Conservation (phyloP, 2,797 vertebrate genomes). For the Cyprinodon diabolis region DNA sequence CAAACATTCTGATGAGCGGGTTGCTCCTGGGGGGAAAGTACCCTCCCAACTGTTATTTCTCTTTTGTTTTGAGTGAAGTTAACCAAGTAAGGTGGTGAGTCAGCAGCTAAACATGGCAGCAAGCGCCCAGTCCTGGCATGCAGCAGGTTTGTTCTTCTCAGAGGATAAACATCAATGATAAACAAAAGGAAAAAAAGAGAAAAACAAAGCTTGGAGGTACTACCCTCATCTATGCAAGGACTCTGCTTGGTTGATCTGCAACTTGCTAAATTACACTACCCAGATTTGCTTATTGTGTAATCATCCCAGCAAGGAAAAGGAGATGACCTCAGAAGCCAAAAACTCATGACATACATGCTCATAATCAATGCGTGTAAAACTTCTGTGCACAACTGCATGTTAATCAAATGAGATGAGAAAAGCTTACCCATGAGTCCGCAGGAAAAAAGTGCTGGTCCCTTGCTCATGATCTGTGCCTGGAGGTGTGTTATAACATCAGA, state of each 20-base stretch:
- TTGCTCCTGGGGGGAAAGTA: constrained; percentile 3
- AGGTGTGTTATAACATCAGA: constrained; percentile 86
- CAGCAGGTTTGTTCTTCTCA: constrained; percentile 55
- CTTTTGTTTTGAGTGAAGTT: constrained; percentile 31
- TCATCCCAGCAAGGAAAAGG: background rate
- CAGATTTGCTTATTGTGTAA: background rate
- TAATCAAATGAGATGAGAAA: background rate
- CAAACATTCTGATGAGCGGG: background rate
- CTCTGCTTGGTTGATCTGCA: constrained; percentile 12
- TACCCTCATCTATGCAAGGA: constrained; percentile 23
- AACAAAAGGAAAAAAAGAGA: constrained; percentile 48
- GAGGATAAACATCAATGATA: constrained; percentile 48
- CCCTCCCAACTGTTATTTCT: constrained; percentile 30
- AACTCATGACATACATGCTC: background rate
- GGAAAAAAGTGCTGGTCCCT: constrained; percentile 92
- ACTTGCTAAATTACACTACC: background rate
- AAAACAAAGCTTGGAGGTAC: constrained; percentile 36
- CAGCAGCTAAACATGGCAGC: constrained; percentile 23
- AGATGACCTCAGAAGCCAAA: background rate
- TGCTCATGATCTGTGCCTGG: constrained; percentile 92
- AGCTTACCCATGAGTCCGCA: constrained; percentile 94
- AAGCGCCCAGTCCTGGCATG: constrained; percentile 46
- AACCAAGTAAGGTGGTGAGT: constrained; percentile 50
- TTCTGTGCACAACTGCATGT: background rate
- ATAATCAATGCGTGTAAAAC: background rate